Evolutionary conservation across 2,113 vertebrate genomes (phyloP), one percentile per base, ranked within the genome.

Genomic region (Nymphicus hollandicus): DNA sequence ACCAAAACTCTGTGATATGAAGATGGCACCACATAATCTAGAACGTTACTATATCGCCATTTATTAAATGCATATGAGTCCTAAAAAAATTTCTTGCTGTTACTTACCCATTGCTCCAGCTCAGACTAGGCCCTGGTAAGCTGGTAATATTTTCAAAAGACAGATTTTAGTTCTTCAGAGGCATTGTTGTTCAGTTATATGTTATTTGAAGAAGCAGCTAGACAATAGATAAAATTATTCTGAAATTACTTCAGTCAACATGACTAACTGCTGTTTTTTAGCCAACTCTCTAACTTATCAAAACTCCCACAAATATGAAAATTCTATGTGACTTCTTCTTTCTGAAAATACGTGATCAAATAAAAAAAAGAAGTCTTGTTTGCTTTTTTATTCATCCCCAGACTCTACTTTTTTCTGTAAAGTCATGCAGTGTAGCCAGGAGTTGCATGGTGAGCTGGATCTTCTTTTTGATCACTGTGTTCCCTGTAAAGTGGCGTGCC

Each of bases 361-460:
- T 29, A 3, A 24, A 73, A 64, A 58, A 9, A 8, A 1, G 2
- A 49, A n/a, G 19, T 22, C 31, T 22, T 16, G 2, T 10, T 20
- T 19, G 5, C 17, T 41, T 20, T 2, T 1, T 2, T 17, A 13
- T 28, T 73, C 28, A 31, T 8, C 3, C 4, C 10, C 10, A 58
- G 9, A 24, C 6, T 41, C 10, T 22, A 10, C 2, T 10, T 43
- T 66, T 65, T 66, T 61, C 17, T 23, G 10, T 4, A 11, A 68
- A 55, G 4, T n/a, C 10, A 25, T 47, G 10, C 3, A 65, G 28
- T 0, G 0, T 17, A 55, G 5, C 2, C 14, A 46, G 17, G 10
- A 72, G 4, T 41, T 88, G 4, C 5, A 35, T 1, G 68, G 10
- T 55, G 20, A 92, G 1, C 17, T 71, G 18, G 3, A 71, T 29